Evolutionary conservation across 2,888 invertebrate genomes (phyloP).

Genomic region (Siphlonurus alternatus): DNA sequence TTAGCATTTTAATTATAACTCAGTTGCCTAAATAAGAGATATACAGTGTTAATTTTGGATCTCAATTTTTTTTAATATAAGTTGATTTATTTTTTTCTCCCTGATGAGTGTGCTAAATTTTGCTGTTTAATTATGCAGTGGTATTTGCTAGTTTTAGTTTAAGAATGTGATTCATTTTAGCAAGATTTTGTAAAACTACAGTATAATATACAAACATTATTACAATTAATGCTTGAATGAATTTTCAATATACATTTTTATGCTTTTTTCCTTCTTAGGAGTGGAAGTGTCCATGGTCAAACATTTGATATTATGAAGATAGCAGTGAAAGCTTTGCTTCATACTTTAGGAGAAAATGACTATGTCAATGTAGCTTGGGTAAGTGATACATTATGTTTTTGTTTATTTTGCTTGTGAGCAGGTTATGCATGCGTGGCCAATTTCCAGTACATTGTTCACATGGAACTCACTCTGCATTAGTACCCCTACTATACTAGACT

Average conservation of each 20-base stretch:
- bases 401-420: no score
- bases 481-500: no score
- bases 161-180: no score
- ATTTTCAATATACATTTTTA: background rate
- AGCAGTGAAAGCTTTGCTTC: constrained; percentile 28
- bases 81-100: constrained; percentile 3
- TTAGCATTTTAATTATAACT: background rate
- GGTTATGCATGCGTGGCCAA: no score
- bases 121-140: no score
- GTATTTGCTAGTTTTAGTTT: no score
- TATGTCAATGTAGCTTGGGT: constrained; percentile 30
- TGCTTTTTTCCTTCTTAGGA: constrained; percentile 17
- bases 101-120: background rate
- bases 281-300: constrained; percentile 32
- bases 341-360: constrained; percentile 32
- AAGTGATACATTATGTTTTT: constrained; percentile 15
- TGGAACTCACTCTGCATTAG: no score
- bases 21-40: background rate
- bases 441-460: no score
- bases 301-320: constrained; percentile 31
- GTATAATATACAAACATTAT: no score
- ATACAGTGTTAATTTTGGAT: background rate
- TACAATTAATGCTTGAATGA: background rate
- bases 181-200: no score
- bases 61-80: background rate